These are phyloP conservation scores for Campylomormyrus tamandua DNA, from an alignment of 2,113 vertebrate species.

Conservation along the genomic window DNA sequence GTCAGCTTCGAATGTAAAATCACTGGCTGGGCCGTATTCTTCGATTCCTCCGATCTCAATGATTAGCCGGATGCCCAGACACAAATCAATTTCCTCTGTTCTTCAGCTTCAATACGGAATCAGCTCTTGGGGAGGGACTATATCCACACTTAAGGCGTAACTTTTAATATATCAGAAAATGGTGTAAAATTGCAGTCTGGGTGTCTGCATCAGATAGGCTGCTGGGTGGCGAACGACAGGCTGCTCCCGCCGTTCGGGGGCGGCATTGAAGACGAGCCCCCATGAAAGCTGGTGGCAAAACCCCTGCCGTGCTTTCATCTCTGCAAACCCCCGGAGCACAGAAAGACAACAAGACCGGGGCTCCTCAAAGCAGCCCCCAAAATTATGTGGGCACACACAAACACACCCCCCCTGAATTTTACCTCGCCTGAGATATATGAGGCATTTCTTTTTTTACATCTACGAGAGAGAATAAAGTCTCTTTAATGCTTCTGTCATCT, in stretches of 20 bases:
- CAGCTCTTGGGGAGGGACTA: not conserved
- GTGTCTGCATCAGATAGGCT: constrained; percentile 17
- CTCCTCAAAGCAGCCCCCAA: not conserved
- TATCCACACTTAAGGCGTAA: constrained; percentile 13
- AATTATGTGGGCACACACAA: not conserved
- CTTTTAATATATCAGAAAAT: constrained; percentile 26
- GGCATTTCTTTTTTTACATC: not conserved
- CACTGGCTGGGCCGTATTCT: not conserved
- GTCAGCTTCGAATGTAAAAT: not conserved
- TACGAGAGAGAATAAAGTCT: not conserved
- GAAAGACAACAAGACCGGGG: not conserved
- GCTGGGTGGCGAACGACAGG: too few relatives aligned
- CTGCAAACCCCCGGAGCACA: not conserved
- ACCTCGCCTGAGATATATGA: not conserved
- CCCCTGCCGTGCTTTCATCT: constrained; percentile 2
- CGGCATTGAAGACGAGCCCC: not conserved
- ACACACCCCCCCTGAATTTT: not conserved
- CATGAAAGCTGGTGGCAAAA: not conserved
- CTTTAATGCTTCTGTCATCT: not conserved
- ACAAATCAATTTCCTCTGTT: constrained; percentile 23
- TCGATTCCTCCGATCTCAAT: constrained; percentile 3
- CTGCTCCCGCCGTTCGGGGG: not conserved
- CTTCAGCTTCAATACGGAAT: not conserved
- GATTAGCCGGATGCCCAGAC: constrained; percentile 1
- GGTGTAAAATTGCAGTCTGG: constrained; percentile 16